A percentile compares a stretch with the other conserved stretches of the same genome.
phyloP scores from a whole-genome alignment of 1,140 invertebrate species.

The Papilio machaon region DNA sequence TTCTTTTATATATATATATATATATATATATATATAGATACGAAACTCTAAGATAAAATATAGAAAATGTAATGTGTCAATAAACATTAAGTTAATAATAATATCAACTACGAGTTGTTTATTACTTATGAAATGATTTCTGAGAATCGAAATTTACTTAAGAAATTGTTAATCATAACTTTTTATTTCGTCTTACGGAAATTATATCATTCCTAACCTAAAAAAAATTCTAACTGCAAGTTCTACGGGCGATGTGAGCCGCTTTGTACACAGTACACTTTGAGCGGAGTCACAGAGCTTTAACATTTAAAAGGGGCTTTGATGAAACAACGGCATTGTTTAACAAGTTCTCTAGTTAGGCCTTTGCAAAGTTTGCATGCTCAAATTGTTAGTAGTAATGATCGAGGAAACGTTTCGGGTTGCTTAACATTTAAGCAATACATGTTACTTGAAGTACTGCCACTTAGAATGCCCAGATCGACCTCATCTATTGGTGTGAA shows the following conservation, averaged over 20 bases:
- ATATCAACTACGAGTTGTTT: too few relatives aligned
- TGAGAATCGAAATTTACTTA: too few relatives aligned
- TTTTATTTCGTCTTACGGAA: not conserved
- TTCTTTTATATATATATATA: conserved; percentile 23
- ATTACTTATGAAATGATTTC: too few relatives aligned
- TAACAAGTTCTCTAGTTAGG: conserved; percentile 28
- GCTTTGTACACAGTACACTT: conserved; percentile 7
- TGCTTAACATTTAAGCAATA: conserved; percentile 8
- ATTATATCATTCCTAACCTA: not conserved
- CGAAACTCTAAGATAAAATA: too few relatives aligned
- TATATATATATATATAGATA: too few relatives aligned
- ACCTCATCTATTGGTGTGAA: too few relatives aligned
- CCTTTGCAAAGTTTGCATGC: conserved; percentile 18
- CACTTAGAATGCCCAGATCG: too few relatives aligned
- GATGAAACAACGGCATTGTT: conserved; percentile 19
- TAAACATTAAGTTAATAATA: too few relatives aligned
- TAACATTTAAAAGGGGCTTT: conserved; percentile 26
- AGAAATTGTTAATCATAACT: not conserved
- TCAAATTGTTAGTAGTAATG: conserved; percentile 24
- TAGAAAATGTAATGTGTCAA: too few relatives aligned
- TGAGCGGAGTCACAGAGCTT: not conserved
- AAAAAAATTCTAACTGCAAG: conserved; percentile 14
- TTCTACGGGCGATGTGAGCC: not conserved
- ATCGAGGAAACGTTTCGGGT: conserved; percentile 7
- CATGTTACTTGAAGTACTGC: not conserved